Evolutionary conservation across 30 jellyfish, hydroid and myxozoan species (phyloP), one percentile per base, ranked within the genome.

Genomic region (Chrysaora quinquecirrha): DNA sequence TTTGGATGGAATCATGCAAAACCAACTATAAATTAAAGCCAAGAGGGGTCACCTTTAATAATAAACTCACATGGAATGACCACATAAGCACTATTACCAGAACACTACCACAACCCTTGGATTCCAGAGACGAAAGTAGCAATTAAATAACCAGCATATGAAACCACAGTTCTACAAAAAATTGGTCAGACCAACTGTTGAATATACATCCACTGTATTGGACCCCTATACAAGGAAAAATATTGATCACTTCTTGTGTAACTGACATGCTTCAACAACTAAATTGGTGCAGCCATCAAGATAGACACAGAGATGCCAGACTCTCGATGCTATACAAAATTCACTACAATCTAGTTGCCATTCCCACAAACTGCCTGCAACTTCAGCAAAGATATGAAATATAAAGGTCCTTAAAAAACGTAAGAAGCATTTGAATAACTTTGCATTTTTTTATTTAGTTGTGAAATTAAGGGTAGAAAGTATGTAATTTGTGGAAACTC

Each of bases 131-230:
- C 76, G 73, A 78, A 78, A 78, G n/a, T 64, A 62, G 72, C 82
- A 78, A 78, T 47, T 78, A 23, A 76, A 52, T 62, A 56, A 60
- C 69, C 68, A 34, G 69, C 77, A 62, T 49, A 33, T 76, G 78
- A 76, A 76, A 58, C 58, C 78, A 2, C 88, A 76, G 58, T 66
- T 78, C 67, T 78, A 78, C 78, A 30, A 54, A 76, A 29, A 66
- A 20, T 38, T 68, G 34, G 65, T 68, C 64, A 32, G 87, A 56
- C 71, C 89, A 78, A 78, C 81, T 43, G 81, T 78, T 61, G 89
- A 78, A 73, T 78, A 62, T 38, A 72, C 81, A 29, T 78, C 89
- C 81, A 65, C 89, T 7, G 89, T 78, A 48, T 61, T 68, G 89
- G 88, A 76, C 80, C 88, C 88, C 68, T 76, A 35, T 60, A 76